Evolutionary conservation across 30 jellyfish, hydroid and myxozoan genomes (phyloP), one percentile per base, ranked within the genome.

Genomic region (Turritopsis dohrnii): DNA sequence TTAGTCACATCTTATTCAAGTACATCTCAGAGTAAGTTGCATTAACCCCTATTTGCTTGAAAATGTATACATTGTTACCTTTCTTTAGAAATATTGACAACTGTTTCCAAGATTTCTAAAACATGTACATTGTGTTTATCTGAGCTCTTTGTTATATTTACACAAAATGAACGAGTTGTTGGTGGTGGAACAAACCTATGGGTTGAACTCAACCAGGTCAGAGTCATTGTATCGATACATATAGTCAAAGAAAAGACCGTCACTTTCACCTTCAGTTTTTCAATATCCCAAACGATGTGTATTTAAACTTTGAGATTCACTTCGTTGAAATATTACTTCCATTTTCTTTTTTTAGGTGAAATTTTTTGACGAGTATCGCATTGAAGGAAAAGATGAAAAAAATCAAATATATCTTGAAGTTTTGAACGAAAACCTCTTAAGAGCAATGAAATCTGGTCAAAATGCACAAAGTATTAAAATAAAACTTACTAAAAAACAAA

Each of bases 371-470:
- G 99, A 94, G 53, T 94, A 85, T 75, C 84, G 95, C 60, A 89
- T 94, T 66, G 99, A 94, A 75, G 99, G 99, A n/a, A 94, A 94
- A 87, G 99, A 89, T 72, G 96, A 89, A 24, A 65, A 89, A 28
- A 94, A 94, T 84, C 96, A 89, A 76, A 94, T 94, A 1, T 94
- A 85, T 66, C 76, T 94, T 54, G 99, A 94, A 83, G 84, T 94
- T 23, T 72, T 85, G 5, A 82, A 91, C 21, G 99, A 94, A n/a
- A 89, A 94, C 83, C 87, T 94, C 28, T 84, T 86, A 22, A 83
- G 97, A 22, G 96, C 94, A 19, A 83, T 94, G 96, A 94, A 87
- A 79, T 85, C 99, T 71, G 99, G 97, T 0, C 96, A 94, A 21
- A 94, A 86, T 74, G 96, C 99, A 1, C 99, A 94, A 84, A 84